phyloP scores from a whole-genome alignment of 2,888 invertebrate species.

The Rotaria magnacalcarata region DNA sequence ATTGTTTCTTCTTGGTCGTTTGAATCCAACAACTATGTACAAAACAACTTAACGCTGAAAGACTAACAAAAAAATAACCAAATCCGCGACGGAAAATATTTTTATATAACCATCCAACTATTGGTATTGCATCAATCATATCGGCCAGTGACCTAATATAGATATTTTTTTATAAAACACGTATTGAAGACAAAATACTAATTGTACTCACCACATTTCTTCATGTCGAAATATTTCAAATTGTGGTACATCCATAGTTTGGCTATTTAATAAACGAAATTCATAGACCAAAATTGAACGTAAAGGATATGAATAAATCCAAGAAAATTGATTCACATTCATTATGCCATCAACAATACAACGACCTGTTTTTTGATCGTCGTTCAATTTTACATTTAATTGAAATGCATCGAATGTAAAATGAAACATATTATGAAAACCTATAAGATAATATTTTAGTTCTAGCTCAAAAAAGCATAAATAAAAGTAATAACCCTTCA shows the following conservation, averaged over 20 bases:
- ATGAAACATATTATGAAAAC: slow-evolving; percentile 28
- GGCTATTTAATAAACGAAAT: not conserved
- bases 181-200: not conserved
- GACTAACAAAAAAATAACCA: not conserved
- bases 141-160: not conserved
- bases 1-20: not conserved
- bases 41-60: not conserved
- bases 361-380: not conserved
- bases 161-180: not conserved
- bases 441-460: not conserved
- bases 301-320: slow-evolving; percentile 35
- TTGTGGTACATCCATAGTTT: not conserved
- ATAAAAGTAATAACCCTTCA: not conserved
- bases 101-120: slow-evolving; percentile 6
- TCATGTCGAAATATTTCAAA: slow-evolving; percentile 35
- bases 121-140: slow-evolving; percentile 6
- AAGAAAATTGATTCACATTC: slow-evolving; percentile 24
- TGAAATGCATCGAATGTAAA: slow-evolving; percentile 15
- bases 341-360: slow-evolving; percentile 21
- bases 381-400: slow-evolving; percentile 20
- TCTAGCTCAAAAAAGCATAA: not conserved
- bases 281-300: slow-evolving; percentile 12
- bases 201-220: not conserved
- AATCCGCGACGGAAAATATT: not conserved
- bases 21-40: not conserved